These are phyloP conservation scores for Anorthoa munda DNA, from an alignment of 2,888 invertebrate species.

Conservation along the genomic window DNA sequence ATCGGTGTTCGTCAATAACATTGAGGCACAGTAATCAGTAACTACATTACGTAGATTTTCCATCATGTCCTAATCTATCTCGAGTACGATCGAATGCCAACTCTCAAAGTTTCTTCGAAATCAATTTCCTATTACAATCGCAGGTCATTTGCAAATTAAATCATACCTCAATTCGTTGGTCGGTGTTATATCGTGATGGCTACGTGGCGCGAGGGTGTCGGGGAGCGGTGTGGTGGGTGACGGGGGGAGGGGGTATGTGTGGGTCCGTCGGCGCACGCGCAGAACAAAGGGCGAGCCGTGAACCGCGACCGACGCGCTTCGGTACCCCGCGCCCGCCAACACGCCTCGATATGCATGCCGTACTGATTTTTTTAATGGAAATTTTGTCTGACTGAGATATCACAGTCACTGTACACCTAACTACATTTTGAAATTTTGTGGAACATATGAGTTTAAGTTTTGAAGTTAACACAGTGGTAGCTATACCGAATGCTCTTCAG, in stretches of 20 bases:
- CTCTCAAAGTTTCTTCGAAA: slow-evolving; percentile 7
- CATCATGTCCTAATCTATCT: background rate
- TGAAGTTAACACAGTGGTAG: background rate
- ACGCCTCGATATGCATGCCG: slow-evolving; percentile 68
- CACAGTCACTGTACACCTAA: slow-evolving; percentile 34
- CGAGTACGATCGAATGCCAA: too few relatives aligned
- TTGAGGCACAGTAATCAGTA: background rate
- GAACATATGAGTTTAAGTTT: background rate
- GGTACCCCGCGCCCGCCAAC: slow-evolving; percentile 76
- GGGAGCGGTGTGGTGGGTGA: slow-evolving; percentile 40
- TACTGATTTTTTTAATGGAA: slow-evolving; percentile 76
- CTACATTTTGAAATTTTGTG: slow-evolving; percentile 8
- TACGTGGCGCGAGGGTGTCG: slow-evolving; percentile 57
- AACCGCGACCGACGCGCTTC: slow-evolving; percentile 89
- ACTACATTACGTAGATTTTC: slow-evolving; percentile 1
- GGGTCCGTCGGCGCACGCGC: slow-evolving; percentile 82
- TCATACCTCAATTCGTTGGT: slow-evolving; percentile 57
- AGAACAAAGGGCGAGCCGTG: slow-evolving; percentile 91
- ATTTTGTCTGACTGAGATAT: slow-evolving; percentile 72
- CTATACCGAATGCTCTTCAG: background rate
- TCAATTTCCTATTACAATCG: slow-evolving; percentile 26
- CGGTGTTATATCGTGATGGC: slow-evolving; percentile 50
- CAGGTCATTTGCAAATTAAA: slow-evolving; percentile 56
- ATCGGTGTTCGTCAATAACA: background rate
- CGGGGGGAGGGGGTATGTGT: slow-evolving; percentile 62